These are phyloP conservation scores for Gastrophysa polygoni DNA, from an alignment of 2,888 invertebrate genomes.

Conservation along the genomic window DNA sequence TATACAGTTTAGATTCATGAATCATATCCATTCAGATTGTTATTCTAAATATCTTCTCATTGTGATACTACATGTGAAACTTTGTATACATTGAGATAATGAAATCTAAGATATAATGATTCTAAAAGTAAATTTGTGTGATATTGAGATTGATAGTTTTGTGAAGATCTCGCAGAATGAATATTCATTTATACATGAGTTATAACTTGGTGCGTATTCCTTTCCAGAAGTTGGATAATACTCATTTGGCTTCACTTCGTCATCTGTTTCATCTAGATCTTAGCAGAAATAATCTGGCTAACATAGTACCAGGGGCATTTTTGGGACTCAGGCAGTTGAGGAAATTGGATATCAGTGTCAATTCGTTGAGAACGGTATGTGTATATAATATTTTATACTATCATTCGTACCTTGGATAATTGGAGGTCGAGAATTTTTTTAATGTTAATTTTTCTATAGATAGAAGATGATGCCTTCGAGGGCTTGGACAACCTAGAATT, in stretches of 20 bases:
- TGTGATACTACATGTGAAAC: no score
- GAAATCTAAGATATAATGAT: no score
- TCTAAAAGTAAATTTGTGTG: no score
- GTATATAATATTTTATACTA: no score
- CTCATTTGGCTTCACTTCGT: constrained; percentile 70
- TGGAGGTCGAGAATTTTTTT: no score
- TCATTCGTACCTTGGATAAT: no score
- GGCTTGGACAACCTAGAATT: constrained; percentile 78
- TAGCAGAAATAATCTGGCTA: constrained; percentile 83
- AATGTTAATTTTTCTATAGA: constrained; percentile 67
- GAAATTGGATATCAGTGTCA: constrained; percentile 82
- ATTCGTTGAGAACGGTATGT: constrained; percentile 84
- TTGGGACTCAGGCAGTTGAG: constrained; percentile 72
- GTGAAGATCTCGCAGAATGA: no score
- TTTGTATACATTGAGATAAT: no score
- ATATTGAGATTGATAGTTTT: no score
- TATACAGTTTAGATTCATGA: no score
- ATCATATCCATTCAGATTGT: no score
- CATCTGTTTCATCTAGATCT: constrained; percentile 78
- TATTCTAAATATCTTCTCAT: no score
- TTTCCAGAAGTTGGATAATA: constrained; percentile 75
- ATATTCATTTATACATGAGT: neutral
- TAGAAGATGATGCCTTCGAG: constrained; percentile 87
- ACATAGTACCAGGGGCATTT: constrained; percentile 82
- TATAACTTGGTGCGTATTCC: constrained; percentile 36